phyloP scores from a whole-genome alignment of 2,113 vertebrate species.

The Festucalex cinctus region DNA sequence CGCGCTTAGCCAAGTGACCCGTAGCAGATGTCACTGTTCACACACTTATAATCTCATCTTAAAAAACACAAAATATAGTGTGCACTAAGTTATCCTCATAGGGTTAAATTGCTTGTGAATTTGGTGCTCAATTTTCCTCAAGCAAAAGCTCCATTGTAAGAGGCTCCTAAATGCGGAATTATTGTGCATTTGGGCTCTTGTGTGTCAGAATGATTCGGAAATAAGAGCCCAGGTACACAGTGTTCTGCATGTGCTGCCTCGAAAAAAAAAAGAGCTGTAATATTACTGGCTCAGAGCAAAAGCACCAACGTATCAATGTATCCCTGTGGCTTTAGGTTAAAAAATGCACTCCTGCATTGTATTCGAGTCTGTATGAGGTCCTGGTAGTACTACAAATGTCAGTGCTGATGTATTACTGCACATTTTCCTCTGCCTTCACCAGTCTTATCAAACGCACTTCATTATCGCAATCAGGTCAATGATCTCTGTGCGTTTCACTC shows the following conservation, averaged over 20 bases:
- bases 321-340: slow-evolving; percentile 14
- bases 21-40: slow-evolving; percentile 30
- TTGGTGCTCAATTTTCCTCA: neutral
- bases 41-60: slow-evolving; percentile 23
- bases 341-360: slow-evolving; percentile 26
- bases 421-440: slow-evolving; percentile 31
- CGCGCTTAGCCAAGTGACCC: slow-evolving; percentile 27
- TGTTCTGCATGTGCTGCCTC: neutral
- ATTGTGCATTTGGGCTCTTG: neutral
- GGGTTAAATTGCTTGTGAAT: neutral
- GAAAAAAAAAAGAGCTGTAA: slow-evolving; percentile 11
- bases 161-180: neutral
- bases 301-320: neutral
- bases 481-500: slow-evolving; percentile 2
- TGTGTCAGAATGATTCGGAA: neutral
- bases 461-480: slow-evolving; percentile 65
- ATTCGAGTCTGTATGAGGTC: slow-evolving; percentile 41
- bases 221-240: slow-evolving; percentile 1
- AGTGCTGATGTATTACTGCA: slow-evolving; percentile 46
- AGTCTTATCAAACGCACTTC: slow-evolving; percentile 56
- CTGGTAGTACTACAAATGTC: slow-evolving; percentile 59
- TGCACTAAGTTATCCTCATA: neutral
- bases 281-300: slow-evolving; percentile 27
- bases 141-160: neutral
- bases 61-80: neutral